phyloP scores from a whole-genome alignment of 2,888 invertebrate genomes.

The Diogma glabrata region DNA sequence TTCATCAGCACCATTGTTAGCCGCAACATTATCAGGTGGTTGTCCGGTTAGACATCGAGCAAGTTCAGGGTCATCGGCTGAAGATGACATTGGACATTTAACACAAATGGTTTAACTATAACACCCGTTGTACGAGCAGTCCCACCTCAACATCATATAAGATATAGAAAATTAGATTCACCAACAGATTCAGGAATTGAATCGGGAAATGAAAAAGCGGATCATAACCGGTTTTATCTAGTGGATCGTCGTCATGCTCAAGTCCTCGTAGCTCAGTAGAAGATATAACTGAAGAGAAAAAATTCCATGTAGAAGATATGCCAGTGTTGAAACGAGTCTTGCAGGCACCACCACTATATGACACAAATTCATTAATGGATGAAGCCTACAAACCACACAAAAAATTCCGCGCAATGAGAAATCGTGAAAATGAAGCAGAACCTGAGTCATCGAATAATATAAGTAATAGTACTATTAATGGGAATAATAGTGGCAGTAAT shows the following conservation, averaged over 20 bases:
- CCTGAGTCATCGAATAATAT: conserved; percentile 43
- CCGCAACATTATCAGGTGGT: conserved; percentile 57
- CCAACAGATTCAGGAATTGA: conserved; percentile 91
- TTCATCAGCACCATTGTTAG: conserved; percentile 60
- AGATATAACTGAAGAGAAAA: conserved; percentile 55
- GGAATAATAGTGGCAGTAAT: conserved; percentile 5
- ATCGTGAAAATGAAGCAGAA: conserved; percentile 70
- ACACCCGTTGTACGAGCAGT: conserved; percentile 47
- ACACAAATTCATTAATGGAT: conserved; percentile 84
- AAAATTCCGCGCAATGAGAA: conserved; percentile 77
- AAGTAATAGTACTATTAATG: conserved; percentile 6
- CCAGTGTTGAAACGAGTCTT: conserved; percentile 85
- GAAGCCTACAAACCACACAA: conserved; percentile 93
- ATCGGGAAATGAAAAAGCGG: conserved; percentile 80
- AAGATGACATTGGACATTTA: conserved; percentile 47
- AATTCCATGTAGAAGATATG: conserved; percentile 72
- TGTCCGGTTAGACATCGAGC: conserved; percentile 67
- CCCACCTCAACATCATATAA: conserved; percentile 36
- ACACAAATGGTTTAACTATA: conserved; percentile 61
- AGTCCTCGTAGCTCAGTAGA: conserved; percentile 76
- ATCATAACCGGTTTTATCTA: conserved; percentile 60
- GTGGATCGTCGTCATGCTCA: conserved; percentile 68
- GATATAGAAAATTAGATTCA: conserved; percentile 77
- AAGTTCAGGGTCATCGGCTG: conserved; percentile 65
- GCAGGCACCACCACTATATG: conserved; percentile 84